Evolutionary conservation across 92 coral and sea anemone species (phyloP).

Genomic region (Phenganax stokvisi): DNA sequence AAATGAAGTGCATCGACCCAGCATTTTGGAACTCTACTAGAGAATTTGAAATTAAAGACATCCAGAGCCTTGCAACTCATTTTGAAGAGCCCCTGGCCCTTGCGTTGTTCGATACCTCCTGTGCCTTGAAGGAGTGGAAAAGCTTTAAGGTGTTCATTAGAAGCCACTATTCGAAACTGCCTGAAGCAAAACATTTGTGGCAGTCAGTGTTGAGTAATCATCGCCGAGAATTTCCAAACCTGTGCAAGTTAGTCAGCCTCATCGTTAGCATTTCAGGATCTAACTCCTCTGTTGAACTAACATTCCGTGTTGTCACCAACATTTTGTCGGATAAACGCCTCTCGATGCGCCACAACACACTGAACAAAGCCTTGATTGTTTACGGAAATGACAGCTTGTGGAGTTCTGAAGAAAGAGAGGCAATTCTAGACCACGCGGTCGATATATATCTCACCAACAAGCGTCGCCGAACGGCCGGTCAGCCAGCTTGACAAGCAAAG

Average conservation of each 20-base stretch:
- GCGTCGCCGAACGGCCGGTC: neutral
- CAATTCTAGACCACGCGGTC: conserved; percentile 5
- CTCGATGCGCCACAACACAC: conserved; percentile 21
- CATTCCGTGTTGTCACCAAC: conserved; percentile 11
- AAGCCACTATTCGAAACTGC: conserved; percentile 25
- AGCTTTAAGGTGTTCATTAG: conserved; percentile 31
- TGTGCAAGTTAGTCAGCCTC: conserved; percentile 21
- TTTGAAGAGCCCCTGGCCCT: conserved; percentile 24
- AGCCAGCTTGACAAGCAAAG: neutral
- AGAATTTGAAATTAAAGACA: conserved; percentile 28
- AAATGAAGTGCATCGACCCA: conserved; percentile 41
- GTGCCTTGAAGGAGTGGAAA: conserved; percentile 35
- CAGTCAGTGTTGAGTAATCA: neutral
- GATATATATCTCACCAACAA: neutral
- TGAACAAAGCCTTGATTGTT: neutral
- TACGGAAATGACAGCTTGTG: conserved; percentile 15
- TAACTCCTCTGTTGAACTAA: conserved; percentile 8
- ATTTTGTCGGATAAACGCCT: conserved; percentile 19
- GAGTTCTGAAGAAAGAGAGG: conserved; percentile 14
- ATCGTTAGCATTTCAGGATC: conserved; percentile 20
- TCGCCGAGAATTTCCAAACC: conserved; percentile 22
- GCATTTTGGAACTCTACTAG: conserved; percentile 36
- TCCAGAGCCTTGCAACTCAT: conserved; percentile 27
- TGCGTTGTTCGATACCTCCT: conserved; percentile 16
- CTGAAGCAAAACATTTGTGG: conserved; percentile 13